These are phyloP conservation scores for Neotoma lepida DNA, from an alignment of 2,113 vertebrate genomes.

Conservation along the genomic window DNA sequence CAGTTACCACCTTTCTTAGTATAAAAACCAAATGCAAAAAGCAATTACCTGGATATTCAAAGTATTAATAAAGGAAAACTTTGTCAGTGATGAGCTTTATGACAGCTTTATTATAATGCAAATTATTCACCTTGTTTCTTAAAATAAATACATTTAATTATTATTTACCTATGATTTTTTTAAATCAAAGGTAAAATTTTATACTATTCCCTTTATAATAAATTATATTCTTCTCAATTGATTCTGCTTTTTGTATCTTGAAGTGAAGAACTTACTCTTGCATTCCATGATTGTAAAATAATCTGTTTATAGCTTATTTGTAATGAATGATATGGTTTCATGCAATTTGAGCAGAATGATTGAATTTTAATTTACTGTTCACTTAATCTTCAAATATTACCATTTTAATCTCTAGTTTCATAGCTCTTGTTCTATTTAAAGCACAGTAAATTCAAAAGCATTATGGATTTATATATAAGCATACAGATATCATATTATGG, in stretches of 20 bases:
- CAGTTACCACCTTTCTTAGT: not conserved
- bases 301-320: slow-evolving; percentile 7
- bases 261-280: slow-evolving; percentile 2
- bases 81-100: slow-evolving; percentile 39
- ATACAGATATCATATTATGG: not conserved
- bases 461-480: not conserved
- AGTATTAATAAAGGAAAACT: slow-evolving; percentile 59
- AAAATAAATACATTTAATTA: slow-evolving; percentile 71
- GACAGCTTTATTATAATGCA: slow-evolving; percentile 63
- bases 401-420: not conserved
- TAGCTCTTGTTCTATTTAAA: not conserved
- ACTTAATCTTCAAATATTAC: not conserved
- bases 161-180: slow-evolving; percentile 60
- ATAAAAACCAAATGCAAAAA: not conserved
- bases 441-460: not conserved
- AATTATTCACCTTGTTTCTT: slow-evolving; percentile 64
- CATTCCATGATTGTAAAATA: slow-evolving; percentile 11
- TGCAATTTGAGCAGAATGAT: slow-evolving; percentile 17
- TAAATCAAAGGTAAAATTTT: slow-evolving; percentile 58
- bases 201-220: slow-evolving; percentile 41
- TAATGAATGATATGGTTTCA: slow-evolving; percentile 38
- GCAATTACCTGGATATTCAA: slow-evolving; percentile 27
- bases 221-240: slow-evolving; percentile 26
- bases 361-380: slow-evolving; percentile 25
- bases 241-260: slow-evolving; percentile 44